Conservation (phyloP, 2,888 invertebrate genomes). For the Ischnus inquisitorius region DNA sequence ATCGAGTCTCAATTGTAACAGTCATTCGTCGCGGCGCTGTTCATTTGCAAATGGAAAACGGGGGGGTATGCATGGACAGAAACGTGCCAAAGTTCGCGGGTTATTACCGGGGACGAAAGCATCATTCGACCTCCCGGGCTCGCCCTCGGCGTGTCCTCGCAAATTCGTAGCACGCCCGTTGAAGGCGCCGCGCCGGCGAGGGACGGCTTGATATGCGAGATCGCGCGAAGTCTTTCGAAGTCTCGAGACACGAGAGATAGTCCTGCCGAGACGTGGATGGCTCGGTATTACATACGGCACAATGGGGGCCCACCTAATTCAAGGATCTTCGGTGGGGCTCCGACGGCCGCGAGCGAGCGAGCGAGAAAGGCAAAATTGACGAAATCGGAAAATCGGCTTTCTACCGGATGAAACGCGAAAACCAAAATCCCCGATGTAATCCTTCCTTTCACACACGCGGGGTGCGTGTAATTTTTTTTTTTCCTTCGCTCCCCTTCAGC, state of each 20-base stretch:
- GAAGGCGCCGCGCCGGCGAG: conserved; percentile 51
- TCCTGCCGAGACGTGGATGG: conserved; percentile 38
- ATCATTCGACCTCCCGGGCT: conserved; percentile 20
- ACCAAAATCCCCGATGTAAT: conserved; percentile 85
- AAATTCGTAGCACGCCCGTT: conserved; percentile 65
- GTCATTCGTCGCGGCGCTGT: not conserved
- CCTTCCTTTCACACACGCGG: conserved; percentile 80
- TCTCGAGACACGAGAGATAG: conserved; percentile 32
- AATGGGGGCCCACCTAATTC: conserved; percentile 83
- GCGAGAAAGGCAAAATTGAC: conserved; percentile 58
- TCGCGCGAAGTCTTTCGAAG: conserved; percentile 79
- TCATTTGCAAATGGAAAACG: conserved; percentile 23
- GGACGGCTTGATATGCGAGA: conserved; percentile 82
- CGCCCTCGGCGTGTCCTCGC: not conserved
- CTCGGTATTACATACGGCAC: conserved; percentile 70
- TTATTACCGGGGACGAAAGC: conserved; percentile 74
- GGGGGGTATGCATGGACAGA: conserved; percentile 6
- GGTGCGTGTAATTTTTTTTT: conserved; percentile 78
- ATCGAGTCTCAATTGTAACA: conserved; percentile 4
- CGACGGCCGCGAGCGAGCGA: conserved; percentile 1
- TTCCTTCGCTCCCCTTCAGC: conserved; percentile 67
- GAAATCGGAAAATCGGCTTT: conserved; percentile 85
- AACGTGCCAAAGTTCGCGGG: conserved; percentile 69
- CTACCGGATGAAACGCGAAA: conserved; percentile 82
- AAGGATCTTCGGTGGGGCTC: conserved; percentile 66